Evolutionary conservation across 2,888 invertebrate species (phyloP), one percentile per base, ranked within the genome.

Genomic region (Mythimna loreyi): DNA sequence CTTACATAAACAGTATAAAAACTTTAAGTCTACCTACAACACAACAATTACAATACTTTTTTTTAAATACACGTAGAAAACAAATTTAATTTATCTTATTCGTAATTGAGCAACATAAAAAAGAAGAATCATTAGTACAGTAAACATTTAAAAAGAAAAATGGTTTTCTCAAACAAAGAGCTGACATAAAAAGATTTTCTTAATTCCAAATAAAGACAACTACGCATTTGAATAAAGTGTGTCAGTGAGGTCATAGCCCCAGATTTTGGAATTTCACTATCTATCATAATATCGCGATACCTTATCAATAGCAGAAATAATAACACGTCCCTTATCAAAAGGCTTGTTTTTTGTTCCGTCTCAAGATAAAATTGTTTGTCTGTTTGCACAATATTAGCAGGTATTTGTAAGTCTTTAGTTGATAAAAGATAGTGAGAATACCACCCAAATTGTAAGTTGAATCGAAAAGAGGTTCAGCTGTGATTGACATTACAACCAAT

Each of bases 191-290:
- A 67, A 16, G 23, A 25, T 66, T 68, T 60, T 63, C 25, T 47
- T 58, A 43, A 28, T 50, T 23, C 60, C 40, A 28, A 69, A 69
- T 47, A 50, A 68, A 81, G 67, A 56, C 65, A 72, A 70, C 67
- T 69, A 66, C 84, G 72, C 75, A 72, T 59, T 70, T 68, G 19
- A 40, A 56, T 33, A 60, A 80, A 78, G 19, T 84, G 80, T 84
- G 82, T 84, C 82, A 82, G 59, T 60, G 59, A 82, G 82, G 69
- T 84, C 78, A 62, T 64, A 79, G 80, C 40, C 72, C 72, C 71
- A 75, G 77, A 80, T 77, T 77, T 67, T 0, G 47, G 33, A 30
- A 67, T 67, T 65, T 56, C 23, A 25, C 30, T 69, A 80, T 80
- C 67, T 70, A 65, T 61, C 69, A 52, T 57, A 62, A 33, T 50